Evolutionary conservation across 1,140 invertebrate species (phyloP), one percentile per base, ranked within the genome.

Genomic region (Phortica variegata): DNA sequence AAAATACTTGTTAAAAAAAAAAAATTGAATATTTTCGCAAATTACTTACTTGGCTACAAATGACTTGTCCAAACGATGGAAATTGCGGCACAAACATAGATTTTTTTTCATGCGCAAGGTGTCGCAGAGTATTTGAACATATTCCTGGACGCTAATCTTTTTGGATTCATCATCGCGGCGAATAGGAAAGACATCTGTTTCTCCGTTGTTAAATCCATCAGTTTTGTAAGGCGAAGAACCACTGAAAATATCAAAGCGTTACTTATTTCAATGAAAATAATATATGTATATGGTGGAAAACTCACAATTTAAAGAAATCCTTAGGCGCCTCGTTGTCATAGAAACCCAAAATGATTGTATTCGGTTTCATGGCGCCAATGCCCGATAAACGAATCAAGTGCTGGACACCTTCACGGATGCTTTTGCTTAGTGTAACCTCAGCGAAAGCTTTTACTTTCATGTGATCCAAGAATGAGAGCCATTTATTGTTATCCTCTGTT

Each of bases 361-460:
- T 98, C 1, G 95, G 95, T 76, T 98, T 97, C 95, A 99, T 98
- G 6, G 96, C 97, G 3, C 97, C 97, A 59, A 99, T 84, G 8
- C 97, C 97, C 12, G 93, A 89, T 34, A 98, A 78, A 20, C 95
- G 81, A 17, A 95, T 86, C 36, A 99, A 80, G 76, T 99, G 96
- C 49, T 93, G 89, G 4, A 97, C 82, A 16, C 97, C 97, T 59
- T 93, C 87, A 9, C 93, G 81, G 0, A 98, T 85, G 8, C 84
- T 85, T 38, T 83, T 80, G 0, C 94, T 88, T 2, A 98, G 79
- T 0, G 95, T 98, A 0, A 99, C 75, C 78, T 99, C 96, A 2
- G 97, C 87, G 77, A 99, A 99, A 0, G 97, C 96, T 79, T 99
- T 99, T 2, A 98, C 72, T 75, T 88, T 90, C 60, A 96, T 80